These are phyloP conservation scores for Sinopyrophorus schimmeli DNA, from an alignment of 2,888 invertebrate species.

Conservation along the genomic window DNA sequence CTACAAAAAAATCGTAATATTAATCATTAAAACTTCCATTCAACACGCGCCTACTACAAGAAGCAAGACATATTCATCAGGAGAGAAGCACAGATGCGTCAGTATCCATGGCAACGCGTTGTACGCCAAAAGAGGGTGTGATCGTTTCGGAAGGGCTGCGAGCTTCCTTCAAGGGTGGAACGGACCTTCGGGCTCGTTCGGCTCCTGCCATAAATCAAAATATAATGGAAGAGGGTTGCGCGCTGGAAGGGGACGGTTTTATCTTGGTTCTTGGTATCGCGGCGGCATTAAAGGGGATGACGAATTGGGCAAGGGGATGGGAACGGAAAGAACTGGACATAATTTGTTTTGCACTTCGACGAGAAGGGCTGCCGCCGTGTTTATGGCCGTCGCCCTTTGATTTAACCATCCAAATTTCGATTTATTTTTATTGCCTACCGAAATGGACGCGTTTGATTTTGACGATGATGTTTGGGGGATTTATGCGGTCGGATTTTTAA, in stretches of 20 bases:
- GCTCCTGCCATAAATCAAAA: slow-evolving; percentile 35
- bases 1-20: slow-evolving; percentile 22
- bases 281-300: slow-evolving; percentile 32
- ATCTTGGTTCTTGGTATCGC: slow-evolving; percentile 22
- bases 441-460: slow-evolving; percentile 11
- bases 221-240: slow-evolving; percentile 35
- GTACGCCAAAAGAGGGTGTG: slow-evolving; percentile 41
- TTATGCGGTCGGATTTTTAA: too few relatives aligned
- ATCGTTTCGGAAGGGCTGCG: slow-evolving; percentile 37
- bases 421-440: slow-evolving; percentile 17
- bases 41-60: slow-evolving; percentile 28
- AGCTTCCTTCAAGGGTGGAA: slow-evolving; percentile 30
- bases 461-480: slow-evolving; percentile 2
- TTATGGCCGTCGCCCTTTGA: slow-evolving; percentile 26
- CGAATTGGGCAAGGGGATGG: slow-evolving; percentile 23
- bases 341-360: slow-evolving; percentile 35
- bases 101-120: slow-evolving; percentile 45
- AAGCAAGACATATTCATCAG: slow-evolving; percentile 32
- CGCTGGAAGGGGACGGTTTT: slow-evolving; percentile 24
- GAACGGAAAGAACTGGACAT: slow-evolving; percentile 31
- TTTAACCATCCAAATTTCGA: slow-evolving; percentile 20
- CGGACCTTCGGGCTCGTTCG: slow-evolving; percentile 36
- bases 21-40: slow-evolving; percentile 31
- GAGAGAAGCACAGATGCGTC: slow-evolving; percentile 44
- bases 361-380: slow-evolving; percentile 16